Evolutionary conservation across 2,113 vertebrate species (phyloP).

Genomic region (Austrofundulus limnaeus): DNA sequence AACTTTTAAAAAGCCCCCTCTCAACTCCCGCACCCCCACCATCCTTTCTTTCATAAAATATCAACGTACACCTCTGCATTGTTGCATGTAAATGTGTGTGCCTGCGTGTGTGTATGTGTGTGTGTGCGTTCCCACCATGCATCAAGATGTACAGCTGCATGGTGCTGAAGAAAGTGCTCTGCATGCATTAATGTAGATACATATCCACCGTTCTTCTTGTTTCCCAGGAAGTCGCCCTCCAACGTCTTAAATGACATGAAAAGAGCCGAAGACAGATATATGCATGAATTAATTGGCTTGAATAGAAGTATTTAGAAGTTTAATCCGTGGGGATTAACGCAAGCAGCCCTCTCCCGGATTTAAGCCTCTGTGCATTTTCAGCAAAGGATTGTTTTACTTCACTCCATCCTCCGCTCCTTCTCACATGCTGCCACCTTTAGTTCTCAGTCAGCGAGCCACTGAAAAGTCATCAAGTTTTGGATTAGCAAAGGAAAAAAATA

Average conservation of each 20-base stretch:
- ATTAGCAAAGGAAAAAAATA: constrained; percentile 60
- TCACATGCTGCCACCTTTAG: constrained; percentile 66
- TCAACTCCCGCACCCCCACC: constrained; percentile 47
- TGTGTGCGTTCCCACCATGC: constrained; percentile 1
- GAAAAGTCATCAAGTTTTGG: constrained; percentile 71
- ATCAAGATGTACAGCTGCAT: constrained; percentile 53
- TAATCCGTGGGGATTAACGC: constrained; percentile 78
- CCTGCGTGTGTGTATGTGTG: constrained; percentile 13
- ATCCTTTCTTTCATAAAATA: constrained; percentile 56
- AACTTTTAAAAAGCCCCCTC: constrained; percentile 72
- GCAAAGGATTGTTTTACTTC: constrained; percentile 72
- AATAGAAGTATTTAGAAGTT: constrained; percentile 79
- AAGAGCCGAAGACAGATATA: constrained; percentile 74
- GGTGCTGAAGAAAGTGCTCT: constrained; percentile 55
- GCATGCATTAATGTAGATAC: constrained; percentile 75
- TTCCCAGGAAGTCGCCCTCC: constrained; percentile 74
- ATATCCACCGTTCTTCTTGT: constrained; percentile 62
- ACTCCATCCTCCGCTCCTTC: constrained; percentile 55
- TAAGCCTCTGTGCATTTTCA: constrained; percentile 68
- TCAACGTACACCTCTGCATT: constrained; percentile 65
- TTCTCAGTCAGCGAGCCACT: constrained; percentile 64
- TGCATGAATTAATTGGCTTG: constrained; percentile 83
- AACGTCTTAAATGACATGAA: constrained; percentile 73
- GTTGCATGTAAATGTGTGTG: constrained; percentile 26
- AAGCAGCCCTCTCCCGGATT: constrained; percentile 73